A percentile compares a stretch with the other conserved stretches of the same genome.
Conservation (phyloP, 1,140 invertebrate species). For the Drosophila leontia region DNA sequence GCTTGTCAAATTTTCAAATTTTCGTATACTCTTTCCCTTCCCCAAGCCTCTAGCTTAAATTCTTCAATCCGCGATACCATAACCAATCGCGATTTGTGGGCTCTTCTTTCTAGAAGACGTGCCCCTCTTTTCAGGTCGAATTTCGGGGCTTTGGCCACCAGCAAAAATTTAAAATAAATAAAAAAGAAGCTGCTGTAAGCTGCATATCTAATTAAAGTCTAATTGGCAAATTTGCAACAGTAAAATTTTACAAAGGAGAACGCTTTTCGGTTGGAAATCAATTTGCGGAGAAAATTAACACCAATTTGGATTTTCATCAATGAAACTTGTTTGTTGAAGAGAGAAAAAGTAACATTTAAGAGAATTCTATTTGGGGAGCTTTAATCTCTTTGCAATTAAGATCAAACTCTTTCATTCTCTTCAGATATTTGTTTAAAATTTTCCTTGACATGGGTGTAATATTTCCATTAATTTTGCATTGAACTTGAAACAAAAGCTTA, state of each 20-base stretch:
- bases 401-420: not conserved
- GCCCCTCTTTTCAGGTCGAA: constrained; percentile 40
- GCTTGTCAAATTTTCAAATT: constrained; percentile 14
- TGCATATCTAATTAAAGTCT: constrained; percentile 71
- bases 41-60: not conserved
- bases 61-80: constrained; percentile 5
- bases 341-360: constrained; percentile 1
- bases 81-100: constrained; percentile 16
- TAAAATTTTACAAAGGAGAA: constrained; percentile 23
- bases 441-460: constrained; percentile 18
- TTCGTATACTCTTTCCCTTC: not conserved
- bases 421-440: constrained; percentile 3
- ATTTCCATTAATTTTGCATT: not conserved
- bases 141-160: constrained; percentile 19
- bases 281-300: constrained; percentile 31
- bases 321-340: constrained; percentile 25
- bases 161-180: not conserved
- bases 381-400: not conserved
- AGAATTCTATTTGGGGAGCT: not conserved
- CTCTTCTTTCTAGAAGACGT: constrained; percentile 31
- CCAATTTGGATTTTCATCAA: constrained; percentile 35
- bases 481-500: constrained; percentile 27
- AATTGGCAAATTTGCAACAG: constrained; percentile 50
- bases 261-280: constrained; percentile 9
- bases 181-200: constrained; percentile 50